A percentile compares a stretch with the other conserved stretches of the same genome.
These are phyloP conservation scores for Lynx canadensis DNA, from an alignment of 2,113 vertebrate genomes.

Conservation along the genomic window DNA sequence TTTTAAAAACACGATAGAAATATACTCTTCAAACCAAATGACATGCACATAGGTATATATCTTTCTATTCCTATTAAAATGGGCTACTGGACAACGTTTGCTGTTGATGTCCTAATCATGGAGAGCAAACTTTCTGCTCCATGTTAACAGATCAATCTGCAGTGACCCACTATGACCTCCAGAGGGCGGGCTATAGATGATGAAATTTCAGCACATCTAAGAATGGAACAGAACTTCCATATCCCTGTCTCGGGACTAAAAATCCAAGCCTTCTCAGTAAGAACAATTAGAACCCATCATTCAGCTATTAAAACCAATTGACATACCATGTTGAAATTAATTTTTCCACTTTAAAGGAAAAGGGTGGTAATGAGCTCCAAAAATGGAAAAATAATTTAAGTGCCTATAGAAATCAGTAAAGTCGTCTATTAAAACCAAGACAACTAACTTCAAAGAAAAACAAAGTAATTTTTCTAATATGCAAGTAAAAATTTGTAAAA, in stretches of 20 bases:
- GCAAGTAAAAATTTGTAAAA: background rate
- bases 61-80: background rate
- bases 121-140: background rate
- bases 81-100: background rate
- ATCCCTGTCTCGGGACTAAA: background rate
- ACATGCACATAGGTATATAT: background rate
- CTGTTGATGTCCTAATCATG: too few relatives aligned
- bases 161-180: background rate
- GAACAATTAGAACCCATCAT: background rate
- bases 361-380: background rate
- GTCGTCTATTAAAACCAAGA: background rate
- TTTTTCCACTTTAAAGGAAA: slow-evolving; percentile 21
- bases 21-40: background rate
- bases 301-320: background rate
- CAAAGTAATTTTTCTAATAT: background rate
- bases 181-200: slow-evolving; percentile 30
- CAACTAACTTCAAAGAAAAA: background rate
- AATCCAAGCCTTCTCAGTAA: background rate
- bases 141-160: background rate
- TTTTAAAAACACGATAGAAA: background rate
- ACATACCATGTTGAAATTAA: background rate
- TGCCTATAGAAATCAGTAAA: background rate
- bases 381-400: slow-evolving; percentile 24
- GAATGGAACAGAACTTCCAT: background rate
- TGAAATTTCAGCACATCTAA: background rate